Percentiles rank a stretch among this genome's conserved stretches.
Conservation (phyloP, 2,888 invertebrate species). For the Caenorhabditis auriculariae region DNA sequence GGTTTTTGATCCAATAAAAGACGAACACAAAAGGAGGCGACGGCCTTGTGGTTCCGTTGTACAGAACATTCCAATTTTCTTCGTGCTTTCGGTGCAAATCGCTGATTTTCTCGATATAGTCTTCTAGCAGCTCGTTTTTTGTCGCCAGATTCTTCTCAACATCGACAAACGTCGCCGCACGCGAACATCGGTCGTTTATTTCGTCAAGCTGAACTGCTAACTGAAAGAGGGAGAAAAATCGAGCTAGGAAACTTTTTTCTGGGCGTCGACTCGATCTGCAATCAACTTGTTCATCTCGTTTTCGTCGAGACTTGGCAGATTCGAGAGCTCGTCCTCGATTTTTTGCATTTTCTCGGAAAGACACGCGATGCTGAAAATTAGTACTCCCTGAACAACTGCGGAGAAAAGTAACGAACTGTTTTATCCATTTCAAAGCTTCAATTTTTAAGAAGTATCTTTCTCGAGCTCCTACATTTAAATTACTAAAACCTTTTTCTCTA, state of each 20-base stretch:
- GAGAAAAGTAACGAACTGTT: too few species aligned
- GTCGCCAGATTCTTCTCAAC: constrained; percentile 15
- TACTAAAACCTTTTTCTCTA: neutral
- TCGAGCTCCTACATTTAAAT: neutral
- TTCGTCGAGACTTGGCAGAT: constrained; percentile 14
- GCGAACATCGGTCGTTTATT: constrained; percentile 9
- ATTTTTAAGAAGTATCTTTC: neutral
- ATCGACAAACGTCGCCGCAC: constrained; percentile 16
- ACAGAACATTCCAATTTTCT: constrained; percentile 12
- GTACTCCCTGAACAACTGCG: too few species aligned
- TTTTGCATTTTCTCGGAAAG: constrained; percentile 3
- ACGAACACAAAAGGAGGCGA: too few species aligned
- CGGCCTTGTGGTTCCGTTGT: too few species aligned
- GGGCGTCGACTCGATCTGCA: neutral
- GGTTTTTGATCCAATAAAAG: too few species aligned
- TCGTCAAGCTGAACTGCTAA: constrained; percentile 12
- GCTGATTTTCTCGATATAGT: constrained; percentile 1
- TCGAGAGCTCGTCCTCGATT: constrained; percentile 6
- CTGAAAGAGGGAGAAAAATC: too few species aligned
- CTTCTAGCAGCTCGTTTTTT: constrained; percentile 1
- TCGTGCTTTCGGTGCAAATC: constrained; percentile 16
- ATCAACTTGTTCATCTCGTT: constrained; percentile 5
- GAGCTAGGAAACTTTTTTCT: constrained; percentile 4
- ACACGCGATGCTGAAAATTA: constrained; percentile 1
- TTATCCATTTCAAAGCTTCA: neutral